Base-by-base conservation (phyloP, 2,888 invertebrate genomes). In the Cephus nigrinus region DNA sequence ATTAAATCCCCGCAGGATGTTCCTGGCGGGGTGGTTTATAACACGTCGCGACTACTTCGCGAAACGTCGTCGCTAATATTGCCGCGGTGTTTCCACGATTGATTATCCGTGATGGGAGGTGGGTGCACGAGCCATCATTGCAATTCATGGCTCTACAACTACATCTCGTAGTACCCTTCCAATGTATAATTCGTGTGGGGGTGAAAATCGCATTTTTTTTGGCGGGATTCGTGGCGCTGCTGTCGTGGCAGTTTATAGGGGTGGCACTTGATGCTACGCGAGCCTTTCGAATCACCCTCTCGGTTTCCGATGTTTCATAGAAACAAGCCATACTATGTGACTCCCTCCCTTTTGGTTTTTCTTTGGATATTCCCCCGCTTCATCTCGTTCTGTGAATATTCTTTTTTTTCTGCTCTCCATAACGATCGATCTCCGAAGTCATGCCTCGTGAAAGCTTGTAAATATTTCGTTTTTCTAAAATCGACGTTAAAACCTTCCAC, bases 131-230 rank as follows among this genome's bases (percentile, higher is more conserved):
- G 86, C 88, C 90, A 89, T 91, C 90, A 90, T 91, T 90, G 90
- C 90, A 88, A 91, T 91, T 91, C 90, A 91, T 91, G 88, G 89
- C 89, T 88, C 84, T 81, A 84, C 86, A 85, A 88, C 86, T 88
- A 85, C 87, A 87, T 88, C 87, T 87, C 87, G 87, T 87, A 86
- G 86, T 85, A 84, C 84, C 85, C 84, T 85, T 84, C 86, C 90
- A 88, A 86, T 88, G 88, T 89, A 90, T 88, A 89, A 90, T 90
- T 92, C 91, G 84, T 88, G 87, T 85, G 82, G 86, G 84, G 88
- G 85, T 86, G 87, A 88, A 88, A 88, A 89, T 88, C 84, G 88
- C 88, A 88, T 90, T 89, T 87, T 83, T 88, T 90, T 90, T 89
- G 88, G 88, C 90, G 89, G 88, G 89, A 84, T 87, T 84, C 84